Conservation (phyloP, 2,113 vertebrate genomes). For the Cinclus mexicanus region DNA sequence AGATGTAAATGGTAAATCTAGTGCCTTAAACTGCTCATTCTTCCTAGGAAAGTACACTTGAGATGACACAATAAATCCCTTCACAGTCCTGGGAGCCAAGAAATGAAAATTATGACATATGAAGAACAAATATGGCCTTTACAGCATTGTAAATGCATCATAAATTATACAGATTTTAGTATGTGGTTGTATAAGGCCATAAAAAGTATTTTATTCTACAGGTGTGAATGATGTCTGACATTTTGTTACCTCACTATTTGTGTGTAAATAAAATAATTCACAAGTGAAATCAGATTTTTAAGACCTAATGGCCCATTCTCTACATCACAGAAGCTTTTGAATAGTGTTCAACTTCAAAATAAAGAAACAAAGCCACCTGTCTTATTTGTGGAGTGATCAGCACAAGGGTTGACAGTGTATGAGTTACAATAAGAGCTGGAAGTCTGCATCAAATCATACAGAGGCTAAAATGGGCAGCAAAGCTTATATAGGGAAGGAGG, state of each 20-base stretch:
- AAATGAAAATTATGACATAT: conserved; percentile 49
- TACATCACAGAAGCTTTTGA: neutral
- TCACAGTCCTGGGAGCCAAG: neutral
- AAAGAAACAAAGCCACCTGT: neutral
- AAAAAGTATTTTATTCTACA: conserved; percentile 45
- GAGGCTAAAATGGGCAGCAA: neutral
- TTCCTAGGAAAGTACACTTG: conserved; percentile 40
- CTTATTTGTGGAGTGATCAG: neutral
- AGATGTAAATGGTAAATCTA: conserved; percentile 27
- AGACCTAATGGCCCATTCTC: neutral
- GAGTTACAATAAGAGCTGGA: neutral
- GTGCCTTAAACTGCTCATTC: conserved; percentile 7
- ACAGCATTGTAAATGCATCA: neutral
- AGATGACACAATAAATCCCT: conserved; percentile 68
- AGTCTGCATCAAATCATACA: neutral
- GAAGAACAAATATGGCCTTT: conserved; percentile 59
- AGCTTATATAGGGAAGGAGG: neutral
- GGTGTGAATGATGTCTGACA: conserved; percentile 23
- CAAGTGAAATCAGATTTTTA: neutral
- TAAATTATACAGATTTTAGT: conserved; percentile 60
- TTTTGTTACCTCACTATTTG: conserved; percentile 14
- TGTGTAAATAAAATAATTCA: conserved; percentile 42
- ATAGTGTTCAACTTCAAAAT: neutral
- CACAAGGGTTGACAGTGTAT: neutral
- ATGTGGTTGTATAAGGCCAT: conserved; percentile 18